Base-by-base conservation (phyloP, 2,888 invertebrate species). In the Caradrina clavipalpis region DNA sequence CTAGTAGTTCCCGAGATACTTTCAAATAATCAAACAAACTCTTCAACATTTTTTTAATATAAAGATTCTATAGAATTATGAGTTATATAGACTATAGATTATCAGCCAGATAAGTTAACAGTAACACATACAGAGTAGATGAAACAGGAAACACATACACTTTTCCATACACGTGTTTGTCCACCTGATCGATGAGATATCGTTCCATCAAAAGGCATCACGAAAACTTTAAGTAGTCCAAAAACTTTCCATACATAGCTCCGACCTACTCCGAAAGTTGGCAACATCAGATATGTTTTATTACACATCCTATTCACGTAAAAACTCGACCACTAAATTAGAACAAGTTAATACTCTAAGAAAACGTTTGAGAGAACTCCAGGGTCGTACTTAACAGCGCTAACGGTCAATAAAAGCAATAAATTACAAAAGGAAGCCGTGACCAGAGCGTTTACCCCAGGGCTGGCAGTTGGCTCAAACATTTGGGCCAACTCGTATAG, bases 401-500 rank as follows among this genome's bases (percentile, higher is more conserved):
- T 89, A 88, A 90, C 87, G 89, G 88, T 89, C 90, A 89, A 89
- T 90, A 90, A 86, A 82, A 80, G 84, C 80, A 69, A 89, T 90
- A 90, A 90, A 90, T 90, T 88, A 81, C 81, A 55, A 60, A 70
- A 57, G 57, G 75, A 73, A 76, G 55, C 80, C 81, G 85, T 87
- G 87, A 80, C 80, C 80, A 81, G 78, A 81, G 64, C 78, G 61
- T 66, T 87, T 74, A 81, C 63, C 26, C 47, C 76, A 83, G 85
- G 83, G 83, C 10, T 83, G 85, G 50, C 73, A 35, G n/a, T 15
- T 49, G n/a, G 50, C 3, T 26, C 26, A 56, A 59, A 22, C 72
- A 57, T 54, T 71, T 53, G 11, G 39, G 10, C 17, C n/a, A 19
- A 21, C 3, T 55, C 13, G n/a, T 11, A 10, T n/a, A 49, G 42